These are phyloP conservation scores for Coleophora flavipennella DNA, from an alignment of 2,888 invertebrate genomes.

Conservation along the genomic window DNA sequence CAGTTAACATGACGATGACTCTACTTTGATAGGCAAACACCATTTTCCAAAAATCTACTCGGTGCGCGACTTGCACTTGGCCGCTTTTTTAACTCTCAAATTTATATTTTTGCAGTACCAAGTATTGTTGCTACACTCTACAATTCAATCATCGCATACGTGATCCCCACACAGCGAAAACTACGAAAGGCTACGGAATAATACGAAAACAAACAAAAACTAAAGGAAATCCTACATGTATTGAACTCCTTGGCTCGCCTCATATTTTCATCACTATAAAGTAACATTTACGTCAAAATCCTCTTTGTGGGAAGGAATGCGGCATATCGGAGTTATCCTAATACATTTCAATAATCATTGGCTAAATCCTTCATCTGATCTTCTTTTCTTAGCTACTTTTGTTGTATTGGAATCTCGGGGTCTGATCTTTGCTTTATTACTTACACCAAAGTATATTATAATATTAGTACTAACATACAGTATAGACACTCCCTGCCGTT, in stretches of 20 bases:
- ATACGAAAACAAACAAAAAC: conserved; percentile 2
- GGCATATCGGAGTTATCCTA: conserved; percentile 31
- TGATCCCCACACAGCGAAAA: too few species aligned
- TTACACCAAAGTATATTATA: too few species aligned
- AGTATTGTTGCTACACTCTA: conserved; percentile 6
- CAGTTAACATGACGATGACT: too few species aligned
- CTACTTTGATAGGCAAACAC: too few species aligned
- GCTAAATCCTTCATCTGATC: conserved; percentile 44
- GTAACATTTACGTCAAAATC: conserved; percentile 29
- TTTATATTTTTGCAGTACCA: not conserved
- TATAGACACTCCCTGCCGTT: too few species aligned
- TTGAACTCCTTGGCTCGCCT: conserved; percentile 24
- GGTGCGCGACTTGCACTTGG: too few species aligned
- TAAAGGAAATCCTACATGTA: conserved; percentile 30
- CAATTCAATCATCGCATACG: conserved; percentile 4
- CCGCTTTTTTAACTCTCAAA: too few species aligned
- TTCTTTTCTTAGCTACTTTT: conserved; percentile 30
- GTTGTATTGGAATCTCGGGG: conserved; percentile 1
- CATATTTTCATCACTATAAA: conserved; percentile 38
- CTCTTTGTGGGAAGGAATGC: conserved; percentile 35
- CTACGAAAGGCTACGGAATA: not conserved
- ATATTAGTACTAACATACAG: too few species aligned
- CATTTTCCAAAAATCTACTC: too few species aligned
- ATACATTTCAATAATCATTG: conserved; percentile 61
- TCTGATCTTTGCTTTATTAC: too few species aligned